A percentile compares a stretch with the other conserved stretches of the same genome.
Conservation (phyloP, 2,113 vertebrate species). For the Caranx melampygus region DNA sequence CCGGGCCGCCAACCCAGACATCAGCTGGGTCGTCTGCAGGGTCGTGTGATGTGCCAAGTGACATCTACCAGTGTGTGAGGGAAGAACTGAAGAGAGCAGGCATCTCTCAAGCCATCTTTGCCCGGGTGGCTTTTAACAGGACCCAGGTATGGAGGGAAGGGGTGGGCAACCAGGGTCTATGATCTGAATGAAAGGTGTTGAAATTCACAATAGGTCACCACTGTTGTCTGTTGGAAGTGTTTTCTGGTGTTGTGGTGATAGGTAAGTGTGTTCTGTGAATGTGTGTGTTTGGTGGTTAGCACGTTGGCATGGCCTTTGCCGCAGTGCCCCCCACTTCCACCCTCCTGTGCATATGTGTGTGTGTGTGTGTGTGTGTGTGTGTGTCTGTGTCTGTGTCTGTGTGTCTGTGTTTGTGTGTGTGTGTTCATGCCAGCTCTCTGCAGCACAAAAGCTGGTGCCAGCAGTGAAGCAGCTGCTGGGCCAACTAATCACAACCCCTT, state of each 20-base stretch:
- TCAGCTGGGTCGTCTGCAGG: slow-evolving; percentile 40
- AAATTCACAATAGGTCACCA: slow-evolving; percentile 7
- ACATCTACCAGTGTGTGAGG: slow-evolving; percentile 98
- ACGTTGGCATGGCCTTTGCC: slow-evolving; percentile 74
- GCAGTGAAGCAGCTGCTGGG: slow-evolving; percentile 80
- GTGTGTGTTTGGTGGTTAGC: slow-evolving; percentile 66
- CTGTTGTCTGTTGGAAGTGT: slow-evolving; percentile 34
- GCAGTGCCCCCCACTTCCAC: slow-evolving; percentile 69
- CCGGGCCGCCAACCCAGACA: slow-evolving; percentile 57
- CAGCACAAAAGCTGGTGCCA: slow-evolving; percentile 76
- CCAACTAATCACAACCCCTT: slow-evolving; percentile 80
- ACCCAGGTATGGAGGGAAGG: slow-evolving; percentile 89
- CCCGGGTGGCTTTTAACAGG: slow-evolving; percentile 99
- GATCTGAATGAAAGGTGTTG: slow-evolving; percentile 11
- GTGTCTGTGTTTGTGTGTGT: slow-evolving; percentile 46
- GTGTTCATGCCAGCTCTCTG: slow-evolving; percentile 79
- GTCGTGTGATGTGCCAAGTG: slow-evolving; percentile 89
- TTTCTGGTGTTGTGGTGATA: slow-evolving; percentile 14
- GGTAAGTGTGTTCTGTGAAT: slow-evolving; percentile 22
- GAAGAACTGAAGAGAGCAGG: slow-evolving; percentile 98
- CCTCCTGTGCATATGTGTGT: slow-evolving; percentile 5
- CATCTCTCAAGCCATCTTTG: slow-evolving; percentile 99
- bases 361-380: slow-evolving; percentile 57
- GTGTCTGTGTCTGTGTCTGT: slow-evolving; percentile 54
- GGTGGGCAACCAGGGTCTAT: neutral